phyloP scores from a whole-genome alignment of 2,888 invertebrate species.

The Leucophora obtusa region DNA sequence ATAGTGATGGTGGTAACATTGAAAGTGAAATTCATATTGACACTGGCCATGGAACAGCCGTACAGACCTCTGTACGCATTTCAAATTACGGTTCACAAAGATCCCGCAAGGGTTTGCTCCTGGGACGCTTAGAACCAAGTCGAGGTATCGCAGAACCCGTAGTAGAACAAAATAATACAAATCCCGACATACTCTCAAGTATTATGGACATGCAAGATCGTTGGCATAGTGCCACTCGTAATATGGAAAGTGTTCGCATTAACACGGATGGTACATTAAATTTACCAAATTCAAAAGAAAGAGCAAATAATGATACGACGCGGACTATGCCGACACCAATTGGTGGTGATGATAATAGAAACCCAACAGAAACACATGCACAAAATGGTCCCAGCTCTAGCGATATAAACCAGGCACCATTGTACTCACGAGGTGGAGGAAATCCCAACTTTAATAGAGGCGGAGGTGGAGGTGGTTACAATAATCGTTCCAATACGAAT shows the following conservation, averaged over 20 bases:
- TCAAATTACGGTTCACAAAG: constrained; percentile 71
- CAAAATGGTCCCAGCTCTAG: constrained; percentile 32
- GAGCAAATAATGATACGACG: constrained; percentile 3
- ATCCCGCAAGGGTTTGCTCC: constrained; percentile 72
- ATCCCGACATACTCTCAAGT: constrained; percentile 82
- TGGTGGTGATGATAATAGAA: constrained; percentile 3
- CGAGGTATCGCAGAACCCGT: constrained; percentile 24
- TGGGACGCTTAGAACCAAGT: constrained; percentile 66
- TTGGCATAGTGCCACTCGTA: constrained; percentile 83
- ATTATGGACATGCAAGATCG: constrained; percentile 86
- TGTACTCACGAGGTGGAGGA: constrained; percentile 82
- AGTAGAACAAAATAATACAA: constrained; percentile 36
- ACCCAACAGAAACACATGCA: not conserved
- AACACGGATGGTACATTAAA: constrained; percentile 82
- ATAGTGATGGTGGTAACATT: constrained; percentile 77
- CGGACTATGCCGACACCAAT: not conserved
- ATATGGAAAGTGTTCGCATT: constrained; percentile 80
- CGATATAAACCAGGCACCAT: constrained; percentile 80
- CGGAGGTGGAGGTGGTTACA: constrained; percentile 75
- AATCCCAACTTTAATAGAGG: constrained; percentile 73
- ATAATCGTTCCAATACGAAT: constrained; percentile 71
- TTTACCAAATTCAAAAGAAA: constrained; percentile 71
- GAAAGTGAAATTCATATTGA: constrained; percentile 73
- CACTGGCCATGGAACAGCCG: constrained; percentile 78
- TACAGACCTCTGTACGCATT: constrained; percentile 75